Percentiles rank a stretch among this genome's conserved stretches.
Evolutionary conservation across 1,140 invertebrate genomes (phyloP).

Genomic region (Caenorhabditis latens): DNA sequence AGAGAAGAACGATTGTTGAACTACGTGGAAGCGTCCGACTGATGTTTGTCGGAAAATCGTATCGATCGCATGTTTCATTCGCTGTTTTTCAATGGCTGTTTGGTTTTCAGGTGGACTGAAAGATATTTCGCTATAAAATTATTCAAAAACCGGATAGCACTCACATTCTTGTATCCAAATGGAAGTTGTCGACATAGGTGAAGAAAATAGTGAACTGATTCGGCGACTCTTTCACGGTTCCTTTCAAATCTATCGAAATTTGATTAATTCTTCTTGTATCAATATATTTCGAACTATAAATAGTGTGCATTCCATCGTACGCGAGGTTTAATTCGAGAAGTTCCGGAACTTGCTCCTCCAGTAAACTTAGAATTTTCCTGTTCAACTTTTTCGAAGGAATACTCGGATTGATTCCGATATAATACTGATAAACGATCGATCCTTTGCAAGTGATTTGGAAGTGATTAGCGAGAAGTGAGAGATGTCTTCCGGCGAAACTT

Average conservation of each 20-base stretch:
- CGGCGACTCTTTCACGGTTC: slow-evolving; percentile 10
- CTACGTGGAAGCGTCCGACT: background rate
- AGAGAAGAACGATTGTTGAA: slow-evolving; percentile 39
- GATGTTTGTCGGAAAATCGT: slow-evolving; percentile 29
- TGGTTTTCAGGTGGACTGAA: background rate
- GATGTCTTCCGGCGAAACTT: background rate
- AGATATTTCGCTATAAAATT: background rate
- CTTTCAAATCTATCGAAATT: background rate
- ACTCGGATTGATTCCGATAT: slow-evolving; percentile 1
- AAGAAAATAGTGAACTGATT: background rate
- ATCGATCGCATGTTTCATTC: slow-evolving; percentile 20
- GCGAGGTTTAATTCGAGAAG: background rate
- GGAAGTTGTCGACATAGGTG: slow-evolving; percentile 3
- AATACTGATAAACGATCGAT: background rate
- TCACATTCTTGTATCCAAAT: slow-evolving; percentile 14
- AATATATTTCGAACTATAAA: background rate
- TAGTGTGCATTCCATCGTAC: background rate
- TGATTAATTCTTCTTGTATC: background rate
- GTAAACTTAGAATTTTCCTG: background rate
- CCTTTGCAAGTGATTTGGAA: slow-evolving; percentile 16
- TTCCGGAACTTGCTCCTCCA: background rate
- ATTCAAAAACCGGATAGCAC: background rate
- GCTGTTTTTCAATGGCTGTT: background rate
- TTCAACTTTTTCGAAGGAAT: slow-evolving; percentile 35
- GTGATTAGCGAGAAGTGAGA: slow-evolving; percentile 24